Percentiles rank a stretch among this genome's conserved stretches.
These are phyloP conservation scores for Chrysomela aeneicollis DNA, from an alignment of 2,888 invertebrate species.

Conservation along the genomic window DNA sequence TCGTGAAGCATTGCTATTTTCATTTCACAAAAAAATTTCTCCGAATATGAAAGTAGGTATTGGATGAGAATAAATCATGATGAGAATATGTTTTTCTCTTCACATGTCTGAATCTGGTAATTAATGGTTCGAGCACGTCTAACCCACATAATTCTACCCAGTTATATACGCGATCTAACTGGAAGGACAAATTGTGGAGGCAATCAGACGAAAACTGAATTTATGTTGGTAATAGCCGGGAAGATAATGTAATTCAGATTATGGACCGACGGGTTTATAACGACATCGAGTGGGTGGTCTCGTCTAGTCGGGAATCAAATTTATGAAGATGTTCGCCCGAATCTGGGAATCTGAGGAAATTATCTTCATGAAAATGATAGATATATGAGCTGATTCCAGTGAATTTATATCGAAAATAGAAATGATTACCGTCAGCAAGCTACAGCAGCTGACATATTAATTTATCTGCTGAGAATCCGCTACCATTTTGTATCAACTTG, in stretches of 20 bases:
- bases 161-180: not conserved
- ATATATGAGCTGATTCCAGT: no score
- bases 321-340: constrained; percentile 10
- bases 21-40: no score
- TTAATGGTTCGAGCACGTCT: not conserved
- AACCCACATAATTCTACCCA: constrained; percentile 1
- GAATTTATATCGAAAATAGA: no score
- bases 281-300: constrained; percentile 16
- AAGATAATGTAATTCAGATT: constrained; percentile 17
- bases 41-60: no score
- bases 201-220: constrained; percentile 10
- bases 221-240: constrained; percentile 14
- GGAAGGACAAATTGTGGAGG: constrained; percentile 6
- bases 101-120: not conserved
- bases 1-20: no score
- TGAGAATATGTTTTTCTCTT: not conserved
- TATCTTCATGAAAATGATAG: not conserved
- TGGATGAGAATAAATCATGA: not conserved
- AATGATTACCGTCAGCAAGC: no score
- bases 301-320: not conserved
- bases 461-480: no score
- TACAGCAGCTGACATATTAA: no score
- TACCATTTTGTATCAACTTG: no score
- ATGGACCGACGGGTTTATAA: constrained; percentile 16
- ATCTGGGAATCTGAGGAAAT: not conserved